A percentile compares a stretch with the other conserved stretches of the same genome.
Conservation (phyloP, 1,140 invertebrate genomes). For the Daktulosphaira vitifoliae region DNA sequence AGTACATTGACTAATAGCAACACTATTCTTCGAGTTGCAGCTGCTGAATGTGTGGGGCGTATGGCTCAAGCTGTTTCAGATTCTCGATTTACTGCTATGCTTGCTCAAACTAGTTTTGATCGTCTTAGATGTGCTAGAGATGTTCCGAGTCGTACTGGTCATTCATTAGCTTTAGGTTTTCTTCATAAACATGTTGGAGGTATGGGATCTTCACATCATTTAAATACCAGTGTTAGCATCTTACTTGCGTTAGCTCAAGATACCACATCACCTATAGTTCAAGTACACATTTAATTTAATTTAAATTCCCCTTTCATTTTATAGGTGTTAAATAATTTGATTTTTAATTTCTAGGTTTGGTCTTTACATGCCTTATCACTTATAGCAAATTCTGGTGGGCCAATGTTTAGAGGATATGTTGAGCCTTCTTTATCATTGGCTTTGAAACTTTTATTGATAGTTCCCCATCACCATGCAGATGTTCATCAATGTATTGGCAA, state of each 20-base stretch:
- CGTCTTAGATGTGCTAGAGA: conserved; percentile 77
- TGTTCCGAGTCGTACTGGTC: conserved; percentile 79
- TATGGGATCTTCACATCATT: conserved; percentile 83
- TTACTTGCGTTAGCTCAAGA: conserved; percentile 90
- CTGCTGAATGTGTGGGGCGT: conserved; percentile 78
- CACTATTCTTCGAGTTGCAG: conserved; percentile 73
- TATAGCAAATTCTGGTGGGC: conserved; percentile 94
- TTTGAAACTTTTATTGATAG: conserved; percentile 78
- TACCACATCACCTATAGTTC: conserved; percentile 75
- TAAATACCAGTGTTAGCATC: conserved; percentile 89
- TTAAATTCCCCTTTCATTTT: too few relatives aligned
- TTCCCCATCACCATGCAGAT: conserved; percentile 82
- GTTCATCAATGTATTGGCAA: conserved; percentile 92
- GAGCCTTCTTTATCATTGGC: conserved; percentile 85
- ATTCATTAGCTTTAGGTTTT: conserved; percentile 86
- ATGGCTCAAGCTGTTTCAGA: conserved; percentile 80
- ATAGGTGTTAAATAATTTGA: not conserved
- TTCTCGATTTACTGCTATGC: conserved; percentile 77
- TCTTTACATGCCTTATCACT: conserved; percentile 87
- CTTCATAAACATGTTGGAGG: conserved; percentile 83
- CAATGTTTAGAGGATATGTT: conserved; percentile 95
- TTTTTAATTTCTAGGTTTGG: conserved; percentile 67
- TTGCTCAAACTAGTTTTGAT: conserved; percentile 86
- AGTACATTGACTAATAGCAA: conserved; percentile 73
- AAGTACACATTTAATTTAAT: conserved; percentile 50